A percentile compares a stretch with the other conserved stretches of the same genome.
These are phyloP conservation scores for Cosmia pyralina DNA, from an alignment of 2,888 invertebrate genomes.

Conservation along the genomic window DNA sequence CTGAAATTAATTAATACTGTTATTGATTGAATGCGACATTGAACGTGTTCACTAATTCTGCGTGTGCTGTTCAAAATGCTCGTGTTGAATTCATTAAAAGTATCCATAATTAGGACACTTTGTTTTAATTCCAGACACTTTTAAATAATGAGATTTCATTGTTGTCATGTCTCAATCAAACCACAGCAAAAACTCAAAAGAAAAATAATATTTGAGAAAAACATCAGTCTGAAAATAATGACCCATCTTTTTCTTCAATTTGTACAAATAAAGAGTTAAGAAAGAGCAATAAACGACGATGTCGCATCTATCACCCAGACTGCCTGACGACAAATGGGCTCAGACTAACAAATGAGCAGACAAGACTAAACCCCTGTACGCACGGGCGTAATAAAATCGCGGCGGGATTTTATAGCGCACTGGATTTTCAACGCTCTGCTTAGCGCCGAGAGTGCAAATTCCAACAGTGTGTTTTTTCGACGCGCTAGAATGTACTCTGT, in stretches of 20 bases:
- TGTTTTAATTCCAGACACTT: conserved; percentile 2
- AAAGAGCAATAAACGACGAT: conserved; percentile 54
- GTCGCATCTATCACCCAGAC: conserved; percentile 52
- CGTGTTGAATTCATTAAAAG: conserved; percentile 7
- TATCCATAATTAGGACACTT: conserved; percentile 18
- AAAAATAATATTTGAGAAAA: neutral
- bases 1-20: too few species aligned
- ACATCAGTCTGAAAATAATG: neutral
- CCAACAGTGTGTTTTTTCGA: too few species aligned
- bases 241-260: conserved; percentile 15
- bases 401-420: too few species aligned
- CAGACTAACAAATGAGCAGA: conserved; percentile 57
- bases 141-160: neutral
- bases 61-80: conserved; percentile 13
- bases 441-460: too few species aligned
- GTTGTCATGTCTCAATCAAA: neutral
- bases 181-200: neutral
- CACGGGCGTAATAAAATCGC: too few species aligned
- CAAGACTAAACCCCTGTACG: neutral
- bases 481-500: too few species aligned
- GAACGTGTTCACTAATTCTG: conserved; percentile 10
- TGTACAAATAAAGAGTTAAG: conserved; percentile 50
- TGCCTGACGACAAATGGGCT: conserved; percentile 60
- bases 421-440: too few species aligned
- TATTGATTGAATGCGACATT: too few species aligned